These are phyloP conservation scores for Lathamus discolor DNA, from an alignment of 2,113 vertebrate genomes.

Conservation along the genomic window DNA sequence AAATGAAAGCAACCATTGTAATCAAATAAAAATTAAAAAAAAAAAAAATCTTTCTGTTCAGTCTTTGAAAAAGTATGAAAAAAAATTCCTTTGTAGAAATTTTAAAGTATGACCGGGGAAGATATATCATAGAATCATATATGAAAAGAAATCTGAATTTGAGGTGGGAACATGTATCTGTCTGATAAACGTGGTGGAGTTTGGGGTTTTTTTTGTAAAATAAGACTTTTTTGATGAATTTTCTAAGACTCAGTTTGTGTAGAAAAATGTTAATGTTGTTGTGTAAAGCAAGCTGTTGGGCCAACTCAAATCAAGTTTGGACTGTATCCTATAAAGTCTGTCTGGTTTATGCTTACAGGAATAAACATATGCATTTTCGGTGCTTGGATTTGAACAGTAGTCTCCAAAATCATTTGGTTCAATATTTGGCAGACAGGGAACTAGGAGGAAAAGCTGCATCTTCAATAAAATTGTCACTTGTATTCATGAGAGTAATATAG, in stretches of 20 bases:
- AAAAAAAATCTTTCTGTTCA: background rate
- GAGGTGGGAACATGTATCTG: background rate
- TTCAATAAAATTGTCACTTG: conserved; percentile 2
- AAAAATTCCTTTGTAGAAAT: background rate
- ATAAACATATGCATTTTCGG: background rate
- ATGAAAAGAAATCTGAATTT: background rate
- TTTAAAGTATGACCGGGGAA: background rate
- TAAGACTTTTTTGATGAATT: background rate
- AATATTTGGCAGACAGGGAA: conserved; percentile 10
- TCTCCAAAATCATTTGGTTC: conserved; percentile 18
- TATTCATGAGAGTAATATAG: background rate
- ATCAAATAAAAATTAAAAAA: background rate
- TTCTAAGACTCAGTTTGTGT: background rate
- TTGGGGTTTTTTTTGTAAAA: background rate
- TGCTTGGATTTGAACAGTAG: background rate
- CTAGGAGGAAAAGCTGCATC: conserved; percentile 31
- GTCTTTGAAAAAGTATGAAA: background rate
- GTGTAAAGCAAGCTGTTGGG: background rate
- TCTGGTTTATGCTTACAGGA: background rate
- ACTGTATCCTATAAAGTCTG: background rate
- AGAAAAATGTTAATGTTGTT: background rate
- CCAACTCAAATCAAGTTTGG: conserved; percentile 28
- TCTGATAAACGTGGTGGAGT: background rate
- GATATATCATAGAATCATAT: background rate
- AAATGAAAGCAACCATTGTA: background rate